Base-by-base conservation (phyloP, 2,113 vertebrate species). In the Atractosteus spatula region DNA sequence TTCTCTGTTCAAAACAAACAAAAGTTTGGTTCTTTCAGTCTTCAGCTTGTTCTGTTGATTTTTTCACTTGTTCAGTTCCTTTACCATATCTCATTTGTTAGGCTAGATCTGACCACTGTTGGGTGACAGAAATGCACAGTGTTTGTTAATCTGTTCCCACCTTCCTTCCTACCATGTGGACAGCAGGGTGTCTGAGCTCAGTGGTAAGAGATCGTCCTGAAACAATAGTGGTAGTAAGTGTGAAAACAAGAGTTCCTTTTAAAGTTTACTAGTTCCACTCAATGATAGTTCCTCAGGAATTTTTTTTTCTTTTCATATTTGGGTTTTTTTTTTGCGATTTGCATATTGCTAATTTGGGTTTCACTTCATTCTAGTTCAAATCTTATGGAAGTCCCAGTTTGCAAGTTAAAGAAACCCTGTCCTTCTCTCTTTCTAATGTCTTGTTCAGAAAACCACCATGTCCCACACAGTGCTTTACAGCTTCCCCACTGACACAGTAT, bases 181-280 rank as follows among this genome's bases (percentile, higher is more conserved):
- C 29, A 29, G 29, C 29, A 29, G 29, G 29, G 29, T 29, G 29
- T 29, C 29, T 2, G 29, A 29, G 29, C 2, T 29, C 29, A 1
- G 29, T 29, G 29, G 29, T 29, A 29, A 29, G 29, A 29, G 29
- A 29, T 29, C 29, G 1, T 29, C 29, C 29, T 29, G 29, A 29
- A 29, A 29, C 29, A 29, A 29, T 29, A 29, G 62, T 80, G 81
- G 80, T 83, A 83, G 80, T 80, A 78, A 70, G 71, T 72, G 80
- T 71, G 80, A 85, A 82, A 85, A 65, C 7, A 10, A 73, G 75
- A 76, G 84, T 87, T 88, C 85, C 83, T 75, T 77, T 82, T 76
- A 78, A 85, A 83, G 82, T 80, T 69, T 84, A 84, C 85, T 89
- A 82, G 78, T 81, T 81, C 80, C 84, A 29, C 83, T 82, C 81